phyloP scores from a whole-genome alignment of 2,888 invertebrate species.

The Nesidiocoris tenuis region DNA sequence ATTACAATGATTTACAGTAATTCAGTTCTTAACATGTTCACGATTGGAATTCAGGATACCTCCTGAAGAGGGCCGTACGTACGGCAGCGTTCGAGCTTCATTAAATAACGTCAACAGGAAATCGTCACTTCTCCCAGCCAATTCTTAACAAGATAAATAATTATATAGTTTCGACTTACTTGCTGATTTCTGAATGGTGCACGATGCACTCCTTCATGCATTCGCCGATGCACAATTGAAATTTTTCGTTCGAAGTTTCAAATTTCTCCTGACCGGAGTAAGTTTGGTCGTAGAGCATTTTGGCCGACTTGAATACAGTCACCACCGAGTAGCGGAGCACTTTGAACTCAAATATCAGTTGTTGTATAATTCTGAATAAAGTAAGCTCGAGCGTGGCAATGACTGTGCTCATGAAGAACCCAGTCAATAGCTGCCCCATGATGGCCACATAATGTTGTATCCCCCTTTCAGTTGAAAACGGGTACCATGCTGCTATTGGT shows the following conservation, averaged over 20 bases:
- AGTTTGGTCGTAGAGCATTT: background rate
- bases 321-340: constrained; percentile 1
- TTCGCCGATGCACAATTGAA: constrained; percentile 7
- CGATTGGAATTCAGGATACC: no score
- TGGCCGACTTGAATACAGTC: background rate
- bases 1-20: no score
- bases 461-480: background rate
- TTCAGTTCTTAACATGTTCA: no score
- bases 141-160: no score
- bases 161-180: background rate
- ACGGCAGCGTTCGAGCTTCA: no score
- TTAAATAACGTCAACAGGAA: no score
- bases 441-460: background rate
- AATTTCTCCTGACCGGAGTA: background rate
- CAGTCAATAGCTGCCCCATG: background rate
- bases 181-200: background rate
- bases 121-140: no score
- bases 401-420: background rate
- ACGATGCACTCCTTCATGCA: background rate
- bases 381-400: constrained; percentile 1
- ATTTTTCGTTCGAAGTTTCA: background rate
- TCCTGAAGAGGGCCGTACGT: no score
- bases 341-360: constrained; percentile 8
- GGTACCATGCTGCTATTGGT: constrained; percentile 1
- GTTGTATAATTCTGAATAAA: background rate